Evolutionary conservation across 2,888 invertebrate species (phyloP).

Genomic region (Phorcus lineatus): DNA sequence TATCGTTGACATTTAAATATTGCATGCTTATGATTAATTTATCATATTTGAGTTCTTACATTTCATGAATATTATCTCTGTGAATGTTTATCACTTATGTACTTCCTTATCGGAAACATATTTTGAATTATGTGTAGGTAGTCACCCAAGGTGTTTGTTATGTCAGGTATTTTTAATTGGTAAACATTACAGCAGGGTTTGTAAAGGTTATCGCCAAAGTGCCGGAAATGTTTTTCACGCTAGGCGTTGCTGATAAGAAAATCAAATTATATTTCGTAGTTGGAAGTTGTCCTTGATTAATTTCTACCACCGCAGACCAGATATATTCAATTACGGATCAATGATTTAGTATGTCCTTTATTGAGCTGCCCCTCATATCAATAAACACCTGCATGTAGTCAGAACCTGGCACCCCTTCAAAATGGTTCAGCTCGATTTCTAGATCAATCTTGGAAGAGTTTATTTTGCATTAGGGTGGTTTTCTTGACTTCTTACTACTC

Average conservation of each 20-base stretch:
- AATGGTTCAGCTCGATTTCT: not conserved
- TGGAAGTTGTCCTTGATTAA: not conserved
- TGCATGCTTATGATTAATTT: too few species aligned
- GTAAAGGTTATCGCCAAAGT: not conserved
- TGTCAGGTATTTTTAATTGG: not conserved
- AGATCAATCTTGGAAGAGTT: not conserved
- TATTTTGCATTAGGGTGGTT: not conserved
- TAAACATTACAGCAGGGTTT: not conserved
- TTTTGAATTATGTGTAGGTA: too few species aligned
- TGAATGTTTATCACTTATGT: too few species aligned
- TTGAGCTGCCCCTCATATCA: not conserved
- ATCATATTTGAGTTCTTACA: too few species aligned
- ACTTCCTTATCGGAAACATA: too few species aligned
- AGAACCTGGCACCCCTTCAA: not conserved
- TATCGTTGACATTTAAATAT: too few species aligned
- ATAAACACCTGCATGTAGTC: not conserved
- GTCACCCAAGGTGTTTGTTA: too few species aligned
- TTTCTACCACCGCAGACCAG: not conserved
- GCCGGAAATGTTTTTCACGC: not conserved
- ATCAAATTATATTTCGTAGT: not conserved
- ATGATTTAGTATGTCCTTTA: not conserved
- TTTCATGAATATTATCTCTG: too few species aligned
- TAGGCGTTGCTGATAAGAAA: not conserved
- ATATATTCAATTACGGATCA: slow-evolving; percentile 1
- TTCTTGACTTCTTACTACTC: not conserved